phyloP scores from a whole-genome alignment of 2,797 vertebrate genomes.

The Limnodromus scolopaceus region DNA sequence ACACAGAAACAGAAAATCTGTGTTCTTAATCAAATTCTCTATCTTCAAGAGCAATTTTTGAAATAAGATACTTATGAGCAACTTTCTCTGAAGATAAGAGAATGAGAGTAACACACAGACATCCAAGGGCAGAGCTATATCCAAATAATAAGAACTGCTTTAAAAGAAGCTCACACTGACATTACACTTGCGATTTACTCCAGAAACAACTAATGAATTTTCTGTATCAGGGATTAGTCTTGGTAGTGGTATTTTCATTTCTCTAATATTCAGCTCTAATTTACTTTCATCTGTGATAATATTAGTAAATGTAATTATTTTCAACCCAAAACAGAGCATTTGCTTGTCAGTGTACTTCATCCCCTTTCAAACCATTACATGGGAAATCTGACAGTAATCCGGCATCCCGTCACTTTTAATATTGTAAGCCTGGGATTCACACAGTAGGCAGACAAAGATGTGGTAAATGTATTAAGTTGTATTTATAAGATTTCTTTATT shows the following conservation, averaged over 20 bases:
- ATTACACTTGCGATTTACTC: neutral
- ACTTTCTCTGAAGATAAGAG: neutral
- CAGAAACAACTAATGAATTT: neutral
- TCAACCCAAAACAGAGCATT: neutral
- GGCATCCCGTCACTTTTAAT: neutral
- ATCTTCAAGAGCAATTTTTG: neutral
- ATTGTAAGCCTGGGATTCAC: neutral
- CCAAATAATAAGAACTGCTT: neutral
- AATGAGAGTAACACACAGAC: neutral
- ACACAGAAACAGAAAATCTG: neutral
- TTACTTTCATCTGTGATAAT: neutral
- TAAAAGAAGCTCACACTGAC: neutral
- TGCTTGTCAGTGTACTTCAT: neutral
- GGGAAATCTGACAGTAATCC: slow-evolving; percentile 1
- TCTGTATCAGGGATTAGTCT: neutral
- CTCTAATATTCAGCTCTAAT: neutral
- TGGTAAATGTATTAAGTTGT: neutral
- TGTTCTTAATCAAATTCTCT: neutral
- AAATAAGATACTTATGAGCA: neutral
- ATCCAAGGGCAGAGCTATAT: neutral
- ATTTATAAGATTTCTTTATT: neutral
- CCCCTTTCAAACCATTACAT: neutral
- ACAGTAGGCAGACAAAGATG: neutral
- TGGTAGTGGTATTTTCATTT: neutral
- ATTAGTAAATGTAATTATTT: neutral